phyloP scores from a whole-genome alignment of 2,113 vertebrate genomes.

The Vidua macroura region DNA sequence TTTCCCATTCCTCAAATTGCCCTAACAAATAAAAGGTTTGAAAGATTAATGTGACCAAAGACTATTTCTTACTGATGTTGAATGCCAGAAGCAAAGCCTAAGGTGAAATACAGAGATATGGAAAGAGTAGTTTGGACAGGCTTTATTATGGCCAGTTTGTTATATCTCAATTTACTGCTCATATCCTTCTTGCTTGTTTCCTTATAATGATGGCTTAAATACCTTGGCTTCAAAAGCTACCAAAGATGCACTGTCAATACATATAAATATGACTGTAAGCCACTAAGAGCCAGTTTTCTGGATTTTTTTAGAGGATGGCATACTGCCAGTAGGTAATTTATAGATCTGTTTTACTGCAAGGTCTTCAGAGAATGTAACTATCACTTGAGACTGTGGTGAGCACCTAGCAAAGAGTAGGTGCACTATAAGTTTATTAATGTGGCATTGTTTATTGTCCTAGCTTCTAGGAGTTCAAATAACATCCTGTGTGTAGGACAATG shows the following conservation, averaged over 20 bases:
- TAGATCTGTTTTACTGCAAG: neutral
- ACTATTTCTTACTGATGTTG: neutral
- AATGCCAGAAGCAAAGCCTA: conserved; percentile 34
- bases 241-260: neutral
- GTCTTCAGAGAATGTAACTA: neutral
- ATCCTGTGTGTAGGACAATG: neutral
- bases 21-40: neutral
- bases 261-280: neutral
- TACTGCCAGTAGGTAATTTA: neutral
- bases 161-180: neutral
- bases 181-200: neutral
- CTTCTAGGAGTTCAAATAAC: neutral
- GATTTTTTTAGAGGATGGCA: neutral
- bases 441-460: neutral
- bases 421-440: neutral
- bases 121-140: conserved; percentile 2
- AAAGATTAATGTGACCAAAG: conserved; percentile 39
- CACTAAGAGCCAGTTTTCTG: neutral
- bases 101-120: neutral
- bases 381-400: neutral
- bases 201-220: neutral
- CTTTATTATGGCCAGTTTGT: neutral
- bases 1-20: neutral
- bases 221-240: neutral
- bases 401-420: neutral